Base-by-base conservation (phyloP, 2,113 vertebrate species). In the Pelecanoides urinatrix region DNA sequence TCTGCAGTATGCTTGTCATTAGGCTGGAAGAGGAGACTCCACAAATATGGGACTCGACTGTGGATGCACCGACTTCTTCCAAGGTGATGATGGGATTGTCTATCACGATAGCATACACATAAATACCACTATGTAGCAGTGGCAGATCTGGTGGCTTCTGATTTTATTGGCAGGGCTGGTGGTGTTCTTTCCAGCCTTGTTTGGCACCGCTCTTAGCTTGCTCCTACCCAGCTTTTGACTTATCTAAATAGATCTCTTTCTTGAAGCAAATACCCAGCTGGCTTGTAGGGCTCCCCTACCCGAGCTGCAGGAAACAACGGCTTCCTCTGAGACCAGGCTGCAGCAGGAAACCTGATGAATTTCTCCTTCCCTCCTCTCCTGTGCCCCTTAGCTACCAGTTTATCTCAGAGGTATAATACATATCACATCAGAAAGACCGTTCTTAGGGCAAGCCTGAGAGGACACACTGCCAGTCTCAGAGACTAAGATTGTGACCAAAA, bases 251-350 rank as follows among this genome's bases (percentile, higher is more conserved):
- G 67, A 36, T 58, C 40, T 77, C 59, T 55, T 83, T 91, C 76
- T 79, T 76, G 55, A 79, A 77, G 59, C 5, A 13, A 68, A 72
- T 34, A 44, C 30, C 65, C 76, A 58, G 75, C 80, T 91, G 87
- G 55, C 36, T 80, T 36, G 32, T 36, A 65, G 83, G 38, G 72
- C 52, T 92, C 67, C 40, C 52, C 42, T 85, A 17, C 55, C 61
- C 75, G 36, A 61, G 89, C 72, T 89, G 92, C 93, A 96, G 95
- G 93, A 97, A 95, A 63, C 45, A 58, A 44, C 14, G 11, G 49
- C 92, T 96, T 96, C 95, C 95, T 94, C 93, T 71, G 87, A 89
- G 80, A 65, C 61, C 95, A 16, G 11, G 45, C 87, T 91, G 80
- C 90, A 77, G 90, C 83, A 92, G 95, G 91, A 96, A 92, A 92